Base-by-base conservation (phyloP, 2,797 vertebrate genomes). In the Cygnus olor region DNA sequence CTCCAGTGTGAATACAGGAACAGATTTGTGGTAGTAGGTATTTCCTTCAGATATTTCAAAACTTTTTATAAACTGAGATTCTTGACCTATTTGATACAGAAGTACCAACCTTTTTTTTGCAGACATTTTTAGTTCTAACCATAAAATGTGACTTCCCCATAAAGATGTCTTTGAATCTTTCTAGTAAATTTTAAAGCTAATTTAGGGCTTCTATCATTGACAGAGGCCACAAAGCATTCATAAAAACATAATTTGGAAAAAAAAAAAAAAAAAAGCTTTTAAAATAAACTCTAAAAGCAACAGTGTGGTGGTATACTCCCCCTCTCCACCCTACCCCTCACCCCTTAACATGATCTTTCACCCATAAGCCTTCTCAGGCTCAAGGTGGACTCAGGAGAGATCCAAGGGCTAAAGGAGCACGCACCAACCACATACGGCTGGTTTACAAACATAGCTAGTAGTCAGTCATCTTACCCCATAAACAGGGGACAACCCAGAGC, bases 11-110 rank as follows among this genome's bases (percentile, higher is more conserved):
- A 81, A 4, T 40, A 27, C 8, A 58, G 32, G 27, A 76, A 45
- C 15, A n/a, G 25, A 76, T 65, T 45, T 65, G 14, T 38, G 10
- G 32, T 51, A 63, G 74, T 81, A 56, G 2, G 0, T 9, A 36
- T 78, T 95, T 93, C 44, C 36, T 96, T 95, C 77, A 95, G 83
- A 57, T 90, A 81, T 21, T 91, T n/a, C 27, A 85, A 20, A 94
- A 91, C 53, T 76, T 93, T 97, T 94, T 85, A 86, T 72, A 74
- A 42, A 6, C 15, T 18, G 1, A 61, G 34, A 95, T 78, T 94
- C 87, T 89, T 94, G 36, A 80, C 83, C 66, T 96, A 16, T 21
- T 71, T 93, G 47, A 65, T 81, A 76, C 47, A 80, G 66, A 56
- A 89, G 47, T 66, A 56, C 21, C 17, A 82, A 93, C 40, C 10